phyloP scores from a whole-genome alignment of 2,113 vertebrate genomes.

The Saccopteryx bilineata region DNA sequence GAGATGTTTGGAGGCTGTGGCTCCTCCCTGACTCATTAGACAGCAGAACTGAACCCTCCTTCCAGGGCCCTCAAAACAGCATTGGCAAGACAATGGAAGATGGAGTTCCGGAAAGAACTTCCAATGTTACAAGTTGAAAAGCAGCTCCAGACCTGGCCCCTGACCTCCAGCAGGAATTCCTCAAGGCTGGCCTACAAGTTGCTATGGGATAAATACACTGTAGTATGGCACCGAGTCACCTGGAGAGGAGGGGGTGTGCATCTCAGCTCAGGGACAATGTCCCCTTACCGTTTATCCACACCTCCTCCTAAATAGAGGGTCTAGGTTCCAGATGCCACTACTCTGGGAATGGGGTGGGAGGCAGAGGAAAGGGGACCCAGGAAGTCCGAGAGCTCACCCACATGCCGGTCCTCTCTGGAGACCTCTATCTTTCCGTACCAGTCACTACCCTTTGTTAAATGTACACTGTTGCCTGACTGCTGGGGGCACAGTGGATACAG shows the following conservation, averaged over 20 bases:
- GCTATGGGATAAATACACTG: not conserved
- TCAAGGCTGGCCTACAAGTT: not conserved
- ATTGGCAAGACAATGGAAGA: not conserved
- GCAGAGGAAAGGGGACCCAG: not conserved
- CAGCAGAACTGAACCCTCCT: not conserved
- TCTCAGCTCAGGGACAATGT: not conserved
- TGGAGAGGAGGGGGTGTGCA: not conserved
- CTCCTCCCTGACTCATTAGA: not conserved
- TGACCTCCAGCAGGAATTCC: not conserved
- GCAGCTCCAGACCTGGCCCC: not conserved
- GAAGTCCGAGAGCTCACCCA: not conserved
- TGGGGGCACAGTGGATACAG: no score
- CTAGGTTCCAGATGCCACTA: accelerated
- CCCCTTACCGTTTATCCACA: not conserved
- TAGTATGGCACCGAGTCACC: not conserved
- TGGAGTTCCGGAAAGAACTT: not conserved
- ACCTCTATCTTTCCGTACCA: not conserved
- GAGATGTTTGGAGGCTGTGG: not conserved
- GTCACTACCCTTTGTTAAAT: not conserved
- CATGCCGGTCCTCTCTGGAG: not conserved
- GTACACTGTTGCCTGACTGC: no score
- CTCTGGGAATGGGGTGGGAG: no score
- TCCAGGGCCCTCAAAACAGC: not conserved
- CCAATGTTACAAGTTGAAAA: not conserved
- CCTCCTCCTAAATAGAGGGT: not conserved